Evolutionary conservation across 2,888 invertebrate genomes (phyloP).

Genomic region (Lepidonotus clava): DNA sequence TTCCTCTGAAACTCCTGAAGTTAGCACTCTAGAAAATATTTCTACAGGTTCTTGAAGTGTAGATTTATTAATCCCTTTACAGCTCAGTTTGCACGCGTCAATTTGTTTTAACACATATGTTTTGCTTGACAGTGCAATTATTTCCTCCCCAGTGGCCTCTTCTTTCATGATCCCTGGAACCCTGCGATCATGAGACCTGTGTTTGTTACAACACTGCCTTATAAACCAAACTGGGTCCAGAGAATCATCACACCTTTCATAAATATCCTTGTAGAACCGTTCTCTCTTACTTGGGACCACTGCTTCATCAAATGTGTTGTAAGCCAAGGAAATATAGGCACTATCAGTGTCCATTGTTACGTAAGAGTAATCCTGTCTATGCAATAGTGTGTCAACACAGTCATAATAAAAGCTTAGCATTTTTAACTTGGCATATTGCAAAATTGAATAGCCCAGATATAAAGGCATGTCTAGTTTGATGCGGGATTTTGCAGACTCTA

Average conservation of each 20-base stretch:
- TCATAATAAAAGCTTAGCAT: conserved; percentile 54
- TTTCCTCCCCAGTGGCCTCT: too few species aligned
- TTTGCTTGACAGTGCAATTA: too few species aligned
- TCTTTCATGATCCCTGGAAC: conserved; percentile 44
- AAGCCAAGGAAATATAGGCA: too few species aligned
- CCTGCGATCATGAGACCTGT: background rate
- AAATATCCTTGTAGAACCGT: too few species aligned
- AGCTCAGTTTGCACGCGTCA: too few species aligned
- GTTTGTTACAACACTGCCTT: conserved; percentile 30
- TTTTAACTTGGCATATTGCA: conserved; percentile 52
- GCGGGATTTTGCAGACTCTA: background rate
- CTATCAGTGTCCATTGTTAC: conserved; percentile 46
- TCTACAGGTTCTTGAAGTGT: too few species aligned
- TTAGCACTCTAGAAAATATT: too few species aligned
- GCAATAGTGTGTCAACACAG: background rate
- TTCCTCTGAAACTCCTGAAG: too few species aligned
- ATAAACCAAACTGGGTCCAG: conserved; percentile 34
- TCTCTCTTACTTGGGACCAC: too few species aligned
- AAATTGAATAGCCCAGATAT: conserved; percentile 55
- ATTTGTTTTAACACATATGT: too few species aligned
- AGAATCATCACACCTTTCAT: background rate
- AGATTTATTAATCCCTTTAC: too few species aligned
- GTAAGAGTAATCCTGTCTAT: background rate
- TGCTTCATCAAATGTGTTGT: too few species aligned
- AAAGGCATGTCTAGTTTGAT: conserved; percentile 33